Conservation (phyloP, 2,113 vertebrate species). For the Corythaixoides concolor region DNA sequence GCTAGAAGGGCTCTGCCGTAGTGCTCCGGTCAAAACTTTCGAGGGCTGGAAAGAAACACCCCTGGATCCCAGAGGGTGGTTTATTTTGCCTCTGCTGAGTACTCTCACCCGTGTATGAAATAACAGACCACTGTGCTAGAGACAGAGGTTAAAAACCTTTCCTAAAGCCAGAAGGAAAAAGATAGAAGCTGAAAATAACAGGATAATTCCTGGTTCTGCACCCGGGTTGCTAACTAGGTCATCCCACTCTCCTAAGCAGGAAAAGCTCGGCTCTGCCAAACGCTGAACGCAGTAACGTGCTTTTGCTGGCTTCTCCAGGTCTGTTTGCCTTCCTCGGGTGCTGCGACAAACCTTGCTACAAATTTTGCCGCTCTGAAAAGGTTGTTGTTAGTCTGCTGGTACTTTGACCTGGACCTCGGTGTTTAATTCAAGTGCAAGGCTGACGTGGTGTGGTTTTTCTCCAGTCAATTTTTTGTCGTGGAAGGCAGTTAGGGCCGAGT, state of each 20-base stretch:
- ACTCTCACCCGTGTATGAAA: neutral
- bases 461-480: fast-evolving
- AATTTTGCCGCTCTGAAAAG: neutral
- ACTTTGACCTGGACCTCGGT: neutral
- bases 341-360: neutral
- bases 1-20: neutral
- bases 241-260: constrained; percentile 17
- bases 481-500: neutral
- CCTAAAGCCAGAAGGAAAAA: neutral
- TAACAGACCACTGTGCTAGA: neutral
- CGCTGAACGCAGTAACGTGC: neutral
- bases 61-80: neutral
- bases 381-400: neutral
- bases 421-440: neutral
- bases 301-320: neutral
- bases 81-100: neutral
- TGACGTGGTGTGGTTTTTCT: neutral
- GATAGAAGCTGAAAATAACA: constrained; percentile 1
- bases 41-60: neutral
- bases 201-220: constrained; percentile 18
- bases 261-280: neutral
- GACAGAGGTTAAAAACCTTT: neutral
- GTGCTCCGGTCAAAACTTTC: neutral
- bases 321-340: neutral
- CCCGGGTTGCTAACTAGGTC: constrained; percentile 56